These are phyloP conservation scores for Brachypodius melanocephalos DNA, from an alignment of 2,113 vertebrate genomes.

Conservation along the genomic window DNA sequence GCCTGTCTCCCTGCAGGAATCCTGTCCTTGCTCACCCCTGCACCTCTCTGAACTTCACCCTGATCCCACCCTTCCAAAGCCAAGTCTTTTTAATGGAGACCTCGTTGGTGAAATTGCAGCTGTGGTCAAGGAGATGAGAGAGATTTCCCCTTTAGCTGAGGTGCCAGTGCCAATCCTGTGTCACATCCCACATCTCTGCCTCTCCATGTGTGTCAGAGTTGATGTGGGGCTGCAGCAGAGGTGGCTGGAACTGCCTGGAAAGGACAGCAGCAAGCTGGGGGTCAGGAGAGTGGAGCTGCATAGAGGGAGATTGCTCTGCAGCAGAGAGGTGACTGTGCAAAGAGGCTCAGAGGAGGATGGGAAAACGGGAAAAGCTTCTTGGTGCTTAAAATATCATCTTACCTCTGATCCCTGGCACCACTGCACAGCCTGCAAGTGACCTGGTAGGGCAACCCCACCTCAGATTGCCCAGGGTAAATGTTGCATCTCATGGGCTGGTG, in stretches of 20 bases:
- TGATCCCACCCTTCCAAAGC: background rate
- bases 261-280: background rate
- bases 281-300: background rate
- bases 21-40: background rate
- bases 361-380: background rate
- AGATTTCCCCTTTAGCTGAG: background rate
- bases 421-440: background rate
- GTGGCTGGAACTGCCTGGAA: background rate
- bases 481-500: background rate
- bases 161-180: background rate
- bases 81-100: background rate
- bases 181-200: background rate
- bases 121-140: background rate
- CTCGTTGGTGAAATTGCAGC: background rate
- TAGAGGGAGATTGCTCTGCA: background rate
- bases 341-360: accelerated
- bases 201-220: accelerated
- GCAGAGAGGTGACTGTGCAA: background rate
- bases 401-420: background rate
- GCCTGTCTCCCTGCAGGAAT: background rate
- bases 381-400: background rate
- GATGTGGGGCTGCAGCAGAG: background rate
- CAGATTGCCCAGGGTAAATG: background rate
- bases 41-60: background rate
- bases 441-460: background rate